A percentile compares a stretch with the other conserved stretches of the same genome.
Evolutionary conservation across 2,113 vertebrate species (phyloP).

Genomic region (Vulpes vulpes): DNA sequence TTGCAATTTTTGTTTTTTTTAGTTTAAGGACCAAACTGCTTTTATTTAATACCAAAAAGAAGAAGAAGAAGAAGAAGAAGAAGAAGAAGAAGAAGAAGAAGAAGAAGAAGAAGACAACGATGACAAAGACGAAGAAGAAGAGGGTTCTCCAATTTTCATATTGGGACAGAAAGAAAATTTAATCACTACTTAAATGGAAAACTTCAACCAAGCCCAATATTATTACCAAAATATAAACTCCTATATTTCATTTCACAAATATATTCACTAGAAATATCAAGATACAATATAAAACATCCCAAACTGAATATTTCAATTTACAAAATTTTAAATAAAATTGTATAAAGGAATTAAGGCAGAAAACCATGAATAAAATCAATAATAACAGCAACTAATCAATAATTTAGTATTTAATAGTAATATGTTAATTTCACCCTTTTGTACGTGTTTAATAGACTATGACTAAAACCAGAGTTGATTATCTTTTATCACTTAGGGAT

Average conservation of each 20-base stretch:
- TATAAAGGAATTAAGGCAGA: not conserved
- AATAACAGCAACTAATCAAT: not conserved
- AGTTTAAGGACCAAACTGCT: not conserved
- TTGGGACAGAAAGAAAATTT: not conserved
- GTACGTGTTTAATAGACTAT: not conserved
- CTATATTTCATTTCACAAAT: conserved; percentile 18
- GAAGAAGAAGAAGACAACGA: not conserved
- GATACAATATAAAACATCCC: not conserved
- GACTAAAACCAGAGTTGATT: not conserved
- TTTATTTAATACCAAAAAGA: not conserved
- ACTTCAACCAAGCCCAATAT: not conserved
- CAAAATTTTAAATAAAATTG: conserved; percentile 28
- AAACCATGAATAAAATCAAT: not conserved
- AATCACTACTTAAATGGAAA: conserved; percentile 22
- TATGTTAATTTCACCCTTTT: not conserved
- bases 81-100: not conserved
- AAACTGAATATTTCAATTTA: not conserved
- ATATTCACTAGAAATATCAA: not conserved
- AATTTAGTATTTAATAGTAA: not conserved
- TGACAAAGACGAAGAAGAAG: too few species aligned
- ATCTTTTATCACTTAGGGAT: not conserved
- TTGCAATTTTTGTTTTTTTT: not conserved
- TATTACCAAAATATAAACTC: not conserved
- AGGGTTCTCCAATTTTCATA: not conserved
- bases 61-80: not conserved